phyloP scores from a whole-genome alignment of 2,113 vertebrate species.

The Platichthys flesus region DNA sequence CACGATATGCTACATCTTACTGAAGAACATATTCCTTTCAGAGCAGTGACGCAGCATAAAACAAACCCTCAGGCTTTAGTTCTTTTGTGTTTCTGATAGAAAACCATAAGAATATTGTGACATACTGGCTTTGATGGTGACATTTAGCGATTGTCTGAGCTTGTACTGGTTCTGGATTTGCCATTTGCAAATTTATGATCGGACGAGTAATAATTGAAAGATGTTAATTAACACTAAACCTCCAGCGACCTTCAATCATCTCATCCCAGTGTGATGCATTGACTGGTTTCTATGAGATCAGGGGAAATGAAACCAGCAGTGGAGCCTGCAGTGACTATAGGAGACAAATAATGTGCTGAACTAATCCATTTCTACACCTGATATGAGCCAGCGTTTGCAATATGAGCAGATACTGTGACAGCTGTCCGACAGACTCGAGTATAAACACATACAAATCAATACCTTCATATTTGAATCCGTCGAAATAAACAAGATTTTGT shows the following conservation, averaged over 20 bases:
- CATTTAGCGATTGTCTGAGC: conserved; percentile 2
- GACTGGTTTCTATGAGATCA: conserved; percentile 22
- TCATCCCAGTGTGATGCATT: not conserved
- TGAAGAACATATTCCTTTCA: not conserved
- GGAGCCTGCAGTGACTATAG: conserved; percentile 29
- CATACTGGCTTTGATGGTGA: conserved; percentile 4
- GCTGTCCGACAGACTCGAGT: not conserved
- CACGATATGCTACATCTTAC: not conserved
- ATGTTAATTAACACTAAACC: conserved; percentile 44
- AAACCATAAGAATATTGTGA: not conserved
- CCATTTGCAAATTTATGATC: conserved; percentile 11
- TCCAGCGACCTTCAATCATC: conserved; percentile 50
- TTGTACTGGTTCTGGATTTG: conserved; percentile 14
- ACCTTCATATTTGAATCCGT: conserved; percentile 24
- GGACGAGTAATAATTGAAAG: conserved; percentile 40
- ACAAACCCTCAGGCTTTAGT: not conserved
- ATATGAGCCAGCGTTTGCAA: conserved; percentile 38
- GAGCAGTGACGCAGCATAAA: not conserved
- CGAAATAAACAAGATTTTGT: not conserved
- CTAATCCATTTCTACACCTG: conserved; percentile 41
- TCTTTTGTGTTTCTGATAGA: not conserved
- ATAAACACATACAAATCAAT: conserved; percentile 25
- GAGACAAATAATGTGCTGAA: conserved; percentile 53
- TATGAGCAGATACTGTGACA: conserved; percentile 31
- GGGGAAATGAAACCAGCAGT: conserved; percentile 27